These are phyloP conservation scores for Heliconius melpomene DNA, from an alignment of 1,140 invertebrate species.

Conservation along the genomic window DNA sequence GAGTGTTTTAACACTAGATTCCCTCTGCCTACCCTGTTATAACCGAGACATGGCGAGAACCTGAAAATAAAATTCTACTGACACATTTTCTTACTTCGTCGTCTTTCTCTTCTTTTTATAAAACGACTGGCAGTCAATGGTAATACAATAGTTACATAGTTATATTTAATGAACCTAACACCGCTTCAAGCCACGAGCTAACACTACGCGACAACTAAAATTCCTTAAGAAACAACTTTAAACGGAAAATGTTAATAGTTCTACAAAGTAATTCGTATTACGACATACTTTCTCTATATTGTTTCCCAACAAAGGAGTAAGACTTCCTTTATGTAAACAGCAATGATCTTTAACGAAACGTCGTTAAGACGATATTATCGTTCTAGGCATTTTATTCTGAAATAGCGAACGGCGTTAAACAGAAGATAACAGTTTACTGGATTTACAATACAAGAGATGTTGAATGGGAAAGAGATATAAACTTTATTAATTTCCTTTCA, in stretches of 20 bases:
- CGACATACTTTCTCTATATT: conserved; percentile 40
- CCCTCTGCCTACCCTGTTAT: too few species aligned
- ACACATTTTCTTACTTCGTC: neutral
- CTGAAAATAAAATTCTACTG: too few species aligned
- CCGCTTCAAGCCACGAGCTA: neutral
- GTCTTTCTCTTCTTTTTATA: neutral
- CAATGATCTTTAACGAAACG: conserved; percentile 45
- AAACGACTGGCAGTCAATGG: neutral
- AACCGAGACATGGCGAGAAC: too few species aligned
- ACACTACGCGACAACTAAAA: conserved; percentile 1
- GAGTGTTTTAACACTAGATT: too few species aligned
- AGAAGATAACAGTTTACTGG: conserved; percentile 39
- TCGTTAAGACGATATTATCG: conserved; percentile 47
- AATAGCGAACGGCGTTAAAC: conserved; percentile 38
- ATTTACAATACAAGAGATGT: conserved; percentile 30
- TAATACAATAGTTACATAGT: neutral
- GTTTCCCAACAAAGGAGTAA: conserved; percentile 36
- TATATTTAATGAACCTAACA: conserved; percentile 4
- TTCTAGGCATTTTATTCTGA: conserved; percentile 41
- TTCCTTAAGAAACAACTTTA: conserved; percentile 8
- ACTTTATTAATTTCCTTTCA: conserved; percentile 18
- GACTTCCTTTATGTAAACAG: conserved; percentile 46
- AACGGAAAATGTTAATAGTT: conserved; percentile 29
- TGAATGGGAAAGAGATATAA: conserved; percentile 30
- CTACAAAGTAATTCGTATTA: conserved; percentile 37